Evolutionary conservation across 2,113 vertebrate genomes (phyloP).

Genomic region (Cercopithecus mona): DNA sequence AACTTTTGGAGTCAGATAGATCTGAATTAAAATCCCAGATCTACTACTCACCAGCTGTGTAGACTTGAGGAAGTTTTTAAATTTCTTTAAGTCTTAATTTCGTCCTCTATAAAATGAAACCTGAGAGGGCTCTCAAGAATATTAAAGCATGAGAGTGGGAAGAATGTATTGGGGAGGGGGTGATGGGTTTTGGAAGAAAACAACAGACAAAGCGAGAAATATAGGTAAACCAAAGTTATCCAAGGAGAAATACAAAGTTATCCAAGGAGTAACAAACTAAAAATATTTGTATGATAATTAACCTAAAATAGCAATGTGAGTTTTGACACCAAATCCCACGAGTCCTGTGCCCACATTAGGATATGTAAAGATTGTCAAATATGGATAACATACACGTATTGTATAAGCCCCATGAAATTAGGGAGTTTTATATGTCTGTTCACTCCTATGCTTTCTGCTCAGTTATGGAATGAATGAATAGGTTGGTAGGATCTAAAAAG

Average conservation of each 20-base stretch:
- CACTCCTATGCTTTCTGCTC: background rate
- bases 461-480: background rate
- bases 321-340: background rate
- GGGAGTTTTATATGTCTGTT: background rate
- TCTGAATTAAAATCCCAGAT: background rate
- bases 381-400: background rate
- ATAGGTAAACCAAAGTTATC: background rate
- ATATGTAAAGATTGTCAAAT: background rate
- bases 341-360: background rate
- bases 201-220: background rate
- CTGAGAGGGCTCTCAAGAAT: background rate
- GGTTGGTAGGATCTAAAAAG: background rate
- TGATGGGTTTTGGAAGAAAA: background rate
- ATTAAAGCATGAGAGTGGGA: background rate
- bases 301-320: background rate
- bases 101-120: slow-evolving; percentile 22
- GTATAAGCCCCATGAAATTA: background rate
- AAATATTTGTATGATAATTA: background rate
- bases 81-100: slow-evolving; percentile 50
- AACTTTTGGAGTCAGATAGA: background rate
- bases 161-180: background rate
- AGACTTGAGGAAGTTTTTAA: slow-evolving; percentile 33
- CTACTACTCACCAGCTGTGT: slow-evolving; percentile 29
- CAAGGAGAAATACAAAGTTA: background rate
- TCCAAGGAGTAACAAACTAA: background rate